These are phyloP conservation scores for Patiria miniata DNA, from an alignment of 35 echinoderm and acorn worm genomes.

Conservation along the genomic window DNA sequence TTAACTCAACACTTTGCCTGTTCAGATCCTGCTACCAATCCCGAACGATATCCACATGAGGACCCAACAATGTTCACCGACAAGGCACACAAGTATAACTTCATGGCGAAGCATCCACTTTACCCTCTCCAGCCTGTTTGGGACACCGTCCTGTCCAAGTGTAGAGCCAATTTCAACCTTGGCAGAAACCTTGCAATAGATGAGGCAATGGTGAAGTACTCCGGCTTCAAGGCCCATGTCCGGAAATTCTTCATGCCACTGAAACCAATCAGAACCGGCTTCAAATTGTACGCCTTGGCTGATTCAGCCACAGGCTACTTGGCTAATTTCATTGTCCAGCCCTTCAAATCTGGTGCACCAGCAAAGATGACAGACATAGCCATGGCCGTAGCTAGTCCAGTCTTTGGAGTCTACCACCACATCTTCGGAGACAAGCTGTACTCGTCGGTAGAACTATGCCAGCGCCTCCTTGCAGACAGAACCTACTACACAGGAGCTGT, in stretches of 20 bases:
- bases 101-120: neutral
- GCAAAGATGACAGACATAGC: conserved; percentile 10
- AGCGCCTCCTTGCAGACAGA: neutral
- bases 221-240: conserved; percentile 24
- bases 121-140: conserved; percentile 23
- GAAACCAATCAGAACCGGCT: conserved; percentile 42
- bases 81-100: neutral
- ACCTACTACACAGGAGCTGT: conserved; percentile 50
- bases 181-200: conserved; percentile 30
- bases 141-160: neutral
- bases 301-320: conserved; percentile 49
- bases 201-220: conserved; percentile 60
- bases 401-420: conserved; percentile 16
- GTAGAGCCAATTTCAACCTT: neutral
- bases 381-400: neutral
- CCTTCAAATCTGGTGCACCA: neutral
- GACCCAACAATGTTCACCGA: neutral
- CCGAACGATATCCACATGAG: neutral
- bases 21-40: neutral
- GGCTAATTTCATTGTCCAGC: conserved; percentile 26
- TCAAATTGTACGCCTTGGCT: conserved; percentile 51
- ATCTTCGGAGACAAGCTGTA: conserved; percentile 51
- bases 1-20: neutral
- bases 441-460: conserved; percentile 31
- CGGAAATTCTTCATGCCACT: conserved; percentile 50